phyloP scores from a whole-genome alignment of 2,888 invertebrate species.

The Macrosiphum euphorbiae region DNA sequence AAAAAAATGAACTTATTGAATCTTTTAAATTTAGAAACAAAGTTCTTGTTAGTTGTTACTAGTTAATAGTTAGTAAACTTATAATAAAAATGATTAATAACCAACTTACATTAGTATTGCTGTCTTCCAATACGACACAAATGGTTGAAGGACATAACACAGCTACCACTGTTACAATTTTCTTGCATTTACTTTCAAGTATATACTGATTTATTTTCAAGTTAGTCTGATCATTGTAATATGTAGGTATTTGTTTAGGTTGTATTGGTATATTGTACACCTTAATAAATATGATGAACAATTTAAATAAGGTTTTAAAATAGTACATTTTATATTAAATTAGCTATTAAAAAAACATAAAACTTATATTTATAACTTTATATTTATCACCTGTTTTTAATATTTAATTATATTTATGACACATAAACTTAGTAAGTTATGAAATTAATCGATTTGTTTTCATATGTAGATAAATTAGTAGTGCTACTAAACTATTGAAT shows the following conservation, averaged over 20 bases:
- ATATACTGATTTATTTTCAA: not conserved
- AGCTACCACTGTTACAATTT: not conserved
- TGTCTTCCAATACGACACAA: not conserved
- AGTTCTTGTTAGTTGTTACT: not conserved
- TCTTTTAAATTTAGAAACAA: not conserved
- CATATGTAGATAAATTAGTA: not conserved
- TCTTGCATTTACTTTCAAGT: slow-evolving; percentile 15
- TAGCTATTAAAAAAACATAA: not conserved
- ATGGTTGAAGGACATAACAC: not conserved
- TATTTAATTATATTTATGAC: not conserved
- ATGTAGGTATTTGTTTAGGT: not conserved
- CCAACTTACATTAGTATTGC: slow-evolving; percentile 19
- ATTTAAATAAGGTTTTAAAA: not conserved
- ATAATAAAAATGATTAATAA: not conserved
- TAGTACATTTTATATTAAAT: not conserved
- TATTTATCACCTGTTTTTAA: not conserved
- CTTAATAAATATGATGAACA: not conserved
- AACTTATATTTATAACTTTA: not conserved
- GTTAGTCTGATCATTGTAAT: not conserved
- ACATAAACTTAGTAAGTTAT: not conserved
- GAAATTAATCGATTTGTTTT: not conserved
- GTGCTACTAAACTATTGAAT: too few species aligned
- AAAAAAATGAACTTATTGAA: not conserved
- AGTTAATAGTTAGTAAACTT: not conserved
- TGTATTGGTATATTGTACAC: not conserved